phyloP scores from a whole-genome alignment of 2,888 invertebrate species.

The Drosophila kokeensis region DNA sequence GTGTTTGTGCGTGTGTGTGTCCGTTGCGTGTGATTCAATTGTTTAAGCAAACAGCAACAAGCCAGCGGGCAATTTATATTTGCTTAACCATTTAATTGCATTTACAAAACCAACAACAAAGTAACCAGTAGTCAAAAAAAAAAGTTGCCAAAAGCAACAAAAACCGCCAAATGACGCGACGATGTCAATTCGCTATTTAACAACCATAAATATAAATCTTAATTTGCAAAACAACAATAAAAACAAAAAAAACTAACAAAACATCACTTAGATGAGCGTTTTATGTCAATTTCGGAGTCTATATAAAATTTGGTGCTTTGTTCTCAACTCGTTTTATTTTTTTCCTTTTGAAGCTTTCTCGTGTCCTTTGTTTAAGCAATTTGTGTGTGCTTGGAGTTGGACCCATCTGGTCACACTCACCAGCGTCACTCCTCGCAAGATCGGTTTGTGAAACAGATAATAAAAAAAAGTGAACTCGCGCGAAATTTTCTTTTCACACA shows the following conservation, averaged over 20 bases:
- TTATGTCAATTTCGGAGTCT: conserved; percentile 22
- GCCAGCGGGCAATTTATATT: conserved; percentile 37
- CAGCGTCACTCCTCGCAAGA: background rate
- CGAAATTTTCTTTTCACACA: conserved; percentile 25
- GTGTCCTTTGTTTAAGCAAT: conserved; percentile 32
- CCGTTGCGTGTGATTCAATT: conserved; percentile 62
- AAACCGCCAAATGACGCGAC: conserved; percentile 26
- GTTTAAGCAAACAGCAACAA: conserved; percentile 59
- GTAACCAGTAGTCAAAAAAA: conserved; percentile 14
- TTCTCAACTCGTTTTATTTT: conserved; percentile 16
- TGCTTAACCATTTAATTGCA: conserved; percentile 44
- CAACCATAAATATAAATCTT: conserved; percentile 11
- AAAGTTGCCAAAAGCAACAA: conserved; percentile 9
- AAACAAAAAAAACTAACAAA: background rate
- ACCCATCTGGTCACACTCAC: conserved; percentile 42
- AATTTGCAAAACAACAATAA: background rate
- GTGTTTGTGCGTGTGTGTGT: conserved; percentile 19
- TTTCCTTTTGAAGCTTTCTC: conserved; percentile 29
- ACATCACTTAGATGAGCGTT: conserved; percentile 25
- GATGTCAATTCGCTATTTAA: conserved; percentile 7
- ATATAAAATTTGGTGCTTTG: conserved; percentile 21
- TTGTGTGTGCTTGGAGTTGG: conserved; percentile 19
- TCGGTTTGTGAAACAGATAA: conserved; percentile 1
- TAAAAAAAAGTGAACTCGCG: conserved; percentile 41
- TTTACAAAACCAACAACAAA: conserved; percentile 23